phyloP scores from a whole-genome alignment of 2,888 invertebrate genomes.

The Mythimna albipuncta region DNA sequence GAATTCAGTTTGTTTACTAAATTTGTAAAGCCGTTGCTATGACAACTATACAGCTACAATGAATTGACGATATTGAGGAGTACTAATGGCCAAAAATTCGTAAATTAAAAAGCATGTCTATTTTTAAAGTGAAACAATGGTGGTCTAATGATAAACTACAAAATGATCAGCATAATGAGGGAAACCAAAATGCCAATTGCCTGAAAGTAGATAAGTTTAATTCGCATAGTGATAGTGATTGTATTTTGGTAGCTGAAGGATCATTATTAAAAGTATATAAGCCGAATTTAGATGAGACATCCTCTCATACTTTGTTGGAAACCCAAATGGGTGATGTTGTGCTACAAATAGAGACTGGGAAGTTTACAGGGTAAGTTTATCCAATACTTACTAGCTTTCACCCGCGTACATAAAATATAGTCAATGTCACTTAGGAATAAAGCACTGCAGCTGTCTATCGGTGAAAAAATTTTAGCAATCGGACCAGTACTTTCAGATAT shows the following conservation, averaged over 20 bases:
- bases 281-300: constrained; percentile 81
- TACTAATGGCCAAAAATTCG: neutral
- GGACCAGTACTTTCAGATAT: no score
- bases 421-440: no score
- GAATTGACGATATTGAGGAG: constrained; percentile 4
- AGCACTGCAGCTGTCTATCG: no score
- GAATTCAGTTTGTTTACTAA: constrained; percentile 35
- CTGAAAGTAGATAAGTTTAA: constrained; percentile 94
- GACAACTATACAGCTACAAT: constrained; percentile 31
- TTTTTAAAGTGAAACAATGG: constrained; percentile 97
- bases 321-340: constrained; percentile 93
- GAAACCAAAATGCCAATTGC: constrained; percentile 91
- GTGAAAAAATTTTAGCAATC: no score
- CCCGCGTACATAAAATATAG: no score
- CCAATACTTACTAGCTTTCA: neutral
- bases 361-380: constrained; percentile 95
- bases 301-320: constrained; percentile 94
- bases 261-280: constrained; percentile 81
- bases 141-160: constrained; percentile 94
- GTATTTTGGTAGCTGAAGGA: constrained; percentile 92
- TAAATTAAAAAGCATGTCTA: constrained; percentile 93
- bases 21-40: constrained; percentile 42
- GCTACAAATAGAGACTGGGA: constrained; percentile 95
- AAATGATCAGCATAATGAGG: constrained; percentile 88
- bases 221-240: constrained; percentile 95